Conservation (phyloP, 35 echinoderm and acorn worm species). For the Patiria miniata region DNA sequence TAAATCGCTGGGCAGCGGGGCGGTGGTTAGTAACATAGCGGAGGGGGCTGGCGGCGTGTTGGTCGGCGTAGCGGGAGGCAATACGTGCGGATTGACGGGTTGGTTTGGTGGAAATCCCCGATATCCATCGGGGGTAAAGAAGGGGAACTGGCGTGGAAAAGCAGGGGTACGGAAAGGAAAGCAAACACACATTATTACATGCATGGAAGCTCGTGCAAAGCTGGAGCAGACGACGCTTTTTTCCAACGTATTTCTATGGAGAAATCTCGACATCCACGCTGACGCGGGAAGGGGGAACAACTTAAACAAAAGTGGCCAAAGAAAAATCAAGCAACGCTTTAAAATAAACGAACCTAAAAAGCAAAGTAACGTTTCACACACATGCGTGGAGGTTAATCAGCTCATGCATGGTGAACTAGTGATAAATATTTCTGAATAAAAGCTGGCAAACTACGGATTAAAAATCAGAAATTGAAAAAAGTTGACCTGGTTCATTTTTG, state of each 20-base stretch:
- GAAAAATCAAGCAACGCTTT: not conserved
- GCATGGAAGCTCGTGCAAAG: no score
- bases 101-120: conserved; percentile 14
- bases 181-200: not conserved
- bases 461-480: not conserved
- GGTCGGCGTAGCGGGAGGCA: not conserved
- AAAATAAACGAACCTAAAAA: not conserved
- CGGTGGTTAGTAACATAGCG: conserved; percentile 36
- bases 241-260: no score
- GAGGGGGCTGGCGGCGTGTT: conserved; percentile 10
- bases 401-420: not conserved
- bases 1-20: conserved; percentile 13
- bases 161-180: not conserved
- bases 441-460: not conserved
- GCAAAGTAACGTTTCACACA: not conserved
- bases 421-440: not conserved
- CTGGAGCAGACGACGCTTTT: no score
- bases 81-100: conserved; percentile 11
- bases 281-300: no score
- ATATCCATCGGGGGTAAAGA: conserved; percentile 4
- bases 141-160: conserved; percentile 9
- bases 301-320: not conserved
- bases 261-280: no score
- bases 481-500: conserved; percentile 23
- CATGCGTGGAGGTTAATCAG: not conserved